A percentile compares a stretch with the other conserved stretches of the same genome.
These are phyloP conservation scores for Diadumene lineata DNA, from an alignment of 92 coral and sea anemone genomes.

Conservation along the genomic window DNA sequence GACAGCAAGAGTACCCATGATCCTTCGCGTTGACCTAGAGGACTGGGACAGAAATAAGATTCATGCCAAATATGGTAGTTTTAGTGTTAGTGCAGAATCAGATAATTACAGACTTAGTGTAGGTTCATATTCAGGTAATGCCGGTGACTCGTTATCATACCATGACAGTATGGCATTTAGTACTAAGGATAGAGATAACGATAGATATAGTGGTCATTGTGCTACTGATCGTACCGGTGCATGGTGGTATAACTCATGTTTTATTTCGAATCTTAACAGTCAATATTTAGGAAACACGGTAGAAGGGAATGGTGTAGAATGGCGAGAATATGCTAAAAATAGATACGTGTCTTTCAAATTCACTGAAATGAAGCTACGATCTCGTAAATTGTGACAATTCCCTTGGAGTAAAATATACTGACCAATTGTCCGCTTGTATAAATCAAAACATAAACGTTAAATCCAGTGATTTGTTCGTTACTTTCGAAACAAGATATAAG, in stretches of 20 bases:
- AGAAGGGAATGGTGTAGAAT: not conserved
- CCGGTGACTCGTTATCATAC: constrained; percentile 52
- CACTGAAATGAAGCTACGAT: constrained; percentile 1
- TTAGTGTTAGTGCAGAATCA: constrained; percentile 42
- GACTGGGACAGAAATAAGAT: constrained; percentile 37
- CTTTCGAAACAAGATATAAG: no score
- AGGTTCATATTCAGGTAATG: constrained; percentile 48
- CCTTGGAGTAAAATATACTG: no score
- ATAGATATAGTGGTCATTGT: constrained; percentile 24
- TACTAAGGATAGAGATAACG: constrained; percentile 65
- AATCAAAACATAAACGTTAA: no score
- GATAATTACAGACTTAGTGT: constrained; percentile 44
- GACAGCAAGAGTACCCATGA: constrained; percentile 32
- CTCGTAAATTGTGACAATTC: not conserved
- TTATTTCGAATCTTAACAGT: constrained; percentile 49
- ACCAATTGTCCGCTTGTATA: no score
- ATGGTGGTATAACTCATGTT: constrained; percentile 53
- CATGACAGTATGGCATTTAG: constrained; percentile 45
- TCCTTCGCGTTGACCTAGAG: constrained; percentile 50
- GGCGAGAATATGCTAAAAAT: not conserved
- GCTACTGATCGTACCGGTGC: constrained; percentile 39
- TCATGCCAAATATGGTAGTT: constrained; percentile 53
- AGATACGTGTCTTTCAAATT: not conserved
- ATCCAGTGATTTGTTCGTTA: no score
- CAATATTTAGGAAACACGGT: constrained; percentile 12